A percentile compares a stretch with the other conserved stretches of the same genome.
These are phyloP conservation scores for Scrobipalpa atriplicella DNA, from an alignment of 2,888 invertebrate species.

Conservation along the genomic window DNA sequence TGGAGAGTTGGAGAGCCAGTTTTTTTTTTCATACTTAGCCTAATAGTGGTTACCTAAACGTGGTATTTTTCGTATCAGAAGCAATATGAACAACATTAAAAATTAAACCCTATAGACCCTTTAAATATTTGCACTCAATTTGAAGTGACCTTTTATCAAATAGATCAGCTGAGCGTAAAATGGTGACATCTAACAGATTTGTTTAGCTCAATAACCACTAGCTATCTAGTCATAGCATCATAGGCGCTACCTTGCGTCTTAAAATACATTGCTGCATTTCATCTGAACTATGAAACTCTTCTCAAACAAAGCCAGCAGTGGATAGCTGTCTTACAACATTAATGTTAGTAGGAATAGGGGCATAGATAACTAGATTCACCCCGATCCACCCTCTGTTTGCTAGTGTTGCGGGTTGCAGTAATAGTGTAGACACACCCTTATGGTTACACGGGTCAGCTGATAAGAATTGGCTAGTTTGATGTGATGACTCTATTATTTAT, in stretches of 20 bases:
- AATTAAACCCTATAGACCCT: too few relatives aligned
- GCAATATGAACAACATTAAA: too few relatives aligned
- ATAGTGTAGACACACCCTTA: constrained; percentile 26
- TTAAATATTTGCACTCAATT: too few relatives aligned
- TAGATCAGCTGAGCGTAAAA: background rate
- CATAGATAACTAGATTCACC: constrained; percentile 27
- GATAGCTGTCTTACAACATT: background rate
- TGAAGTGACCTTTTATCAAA: background rate
- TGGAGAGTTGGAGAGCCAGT: too few relatives aligned
- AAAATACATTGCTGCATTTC: background rate
- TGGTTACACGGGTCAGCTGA: constrained; percentile 25
- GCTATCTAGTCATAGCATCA: background rate
- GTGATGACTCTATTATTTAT: constrained; percentile 31
- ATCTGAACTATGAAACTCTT: background rate
- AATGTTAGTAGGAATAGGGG: background rate
- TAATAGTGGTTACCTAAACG: too few relatives aligned
- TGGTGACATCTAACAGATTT: background rate
- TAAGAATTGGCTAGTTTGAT: constrained; percentile 24
- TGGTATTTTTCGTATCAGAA: too few relatives aligned
- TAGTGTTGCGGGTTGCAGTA: constrained; percentile 23
- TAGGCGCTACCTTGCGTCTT: background rate
- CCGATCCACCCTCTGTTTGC: constrained; percentile 27
- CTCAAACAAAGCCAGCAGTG: background rate
- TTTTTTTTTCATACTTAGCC: too few relatives aligned
- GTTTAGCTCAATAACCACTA: background rate